These are phyloP conservation scores for Lypha dubia DNA, from an alignment of 2,888 invertebrate species.

Conservation along the genomic window DNA sequence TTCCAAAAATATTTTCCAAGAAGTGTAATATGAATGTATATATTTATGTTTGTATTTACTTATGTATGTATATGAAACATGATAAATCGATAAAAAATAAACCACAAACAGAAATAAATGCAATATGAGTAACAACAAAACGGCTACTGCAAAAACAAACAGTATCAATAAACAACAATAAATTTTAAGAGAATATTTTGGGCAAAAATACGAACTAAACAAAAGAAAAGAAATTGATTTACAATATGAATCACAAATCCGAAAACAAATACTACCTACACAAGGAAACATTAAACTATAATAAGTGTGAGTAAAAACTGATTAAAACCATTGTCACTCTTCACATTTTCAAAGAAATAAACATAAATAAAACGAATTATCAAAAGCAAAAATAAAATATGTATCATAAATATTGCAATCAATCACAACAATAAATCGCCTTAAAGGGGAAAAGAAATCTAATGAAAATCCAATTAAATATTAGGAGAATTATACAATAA, in stretches of 20 bases:
- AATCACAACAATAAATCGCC: not conserved
- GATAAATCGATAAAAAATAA: conserved; percentile 10
- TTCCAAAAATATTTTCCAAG: not conserved
- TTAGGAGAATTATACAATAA: not conserved
- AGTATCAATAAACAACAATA: not conserved
- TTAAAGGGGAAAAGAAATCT: not conserved
- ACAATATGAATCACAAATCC: not conserved
- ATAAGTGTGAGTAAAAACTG: not conserved
- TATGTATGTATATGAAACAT: not conserved
- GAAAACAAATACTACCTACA: not conserved
- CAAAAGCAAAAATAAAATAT: not conserved
- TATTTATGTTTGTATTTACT: no score
- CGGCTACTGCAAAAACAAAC: conserved; percentile 4
- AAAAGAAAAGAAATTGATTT: not conserved
- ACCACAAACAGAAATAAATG: conserved; percentile 6
- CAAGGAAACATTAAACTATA: not conserved
- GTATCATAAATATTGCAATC: not conserved
- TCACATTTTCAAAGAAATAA: not conserved
- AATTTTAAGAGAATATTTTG: not conserved
- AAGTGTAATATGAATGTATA: no score
- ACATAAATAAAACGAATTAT: not conserved
- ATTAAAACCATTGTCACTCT: not conserved
- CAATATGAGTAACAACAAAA: conserved; percentile 15
- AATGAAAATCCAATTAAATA: not conserved
- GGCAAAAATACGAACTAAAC: not conserved